Evolutionary conservation across 2,888 invertebrate species (phyloP).

Genomic region (Drosophila setosimentum): DNA sequence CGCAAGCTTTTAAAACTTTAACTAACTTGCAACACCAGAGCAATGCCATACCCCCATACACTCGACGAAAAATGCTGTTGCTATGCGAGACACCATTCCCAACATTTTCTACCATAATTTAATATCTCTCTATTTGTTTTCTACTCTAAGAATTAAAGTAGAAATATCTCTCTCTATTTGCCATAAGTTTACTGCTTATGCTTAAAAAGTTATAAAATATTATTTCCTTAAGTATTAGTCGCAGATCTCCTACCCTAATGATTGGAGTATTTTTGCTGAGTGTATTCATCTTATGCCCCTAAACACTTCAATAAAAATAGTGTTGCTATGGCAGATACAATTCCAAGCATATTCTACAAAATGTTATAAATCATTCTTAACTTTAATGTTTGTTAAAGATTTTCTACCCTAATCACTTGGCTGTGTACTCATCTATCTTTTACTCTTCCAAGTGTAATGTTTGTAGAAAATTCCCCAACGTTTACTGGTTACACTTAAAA

Average conservation of each 20-base stretch:
- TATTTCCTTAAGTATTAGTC: background rate
- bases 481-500: background rate
- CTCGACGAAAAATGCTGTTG: background rate
- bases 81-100: background rate
- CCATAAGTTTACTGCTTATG: background rate
- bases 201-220: background rate
- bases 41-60: slow-evolving; percentile 1
- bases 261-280: background rate
- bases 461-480: background rate
- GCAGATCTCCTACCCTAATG: background rate
- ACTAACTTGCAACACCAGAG: slow-evolving; percentile 39
- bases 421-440: background rate
- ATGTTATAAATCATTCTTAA: slow-evolving; percentile 1
- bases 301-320: background rate
- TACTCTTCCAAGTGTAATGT: background rate
- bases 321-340: background rate
- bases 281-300: background rate
- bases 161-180: background rate
- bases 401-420: background rate
- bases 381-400: background rate
- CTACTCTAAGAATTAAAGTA: background rate
- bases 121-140: background rate
- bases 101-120: background rate
- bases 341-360: background rate
- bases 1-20: slow-evolving; percentile 42